Evolutionary conservation across 2,797 vertebrate species (phyloP).

Genomic region (Lepilemur ruficaudatus): DNA sequence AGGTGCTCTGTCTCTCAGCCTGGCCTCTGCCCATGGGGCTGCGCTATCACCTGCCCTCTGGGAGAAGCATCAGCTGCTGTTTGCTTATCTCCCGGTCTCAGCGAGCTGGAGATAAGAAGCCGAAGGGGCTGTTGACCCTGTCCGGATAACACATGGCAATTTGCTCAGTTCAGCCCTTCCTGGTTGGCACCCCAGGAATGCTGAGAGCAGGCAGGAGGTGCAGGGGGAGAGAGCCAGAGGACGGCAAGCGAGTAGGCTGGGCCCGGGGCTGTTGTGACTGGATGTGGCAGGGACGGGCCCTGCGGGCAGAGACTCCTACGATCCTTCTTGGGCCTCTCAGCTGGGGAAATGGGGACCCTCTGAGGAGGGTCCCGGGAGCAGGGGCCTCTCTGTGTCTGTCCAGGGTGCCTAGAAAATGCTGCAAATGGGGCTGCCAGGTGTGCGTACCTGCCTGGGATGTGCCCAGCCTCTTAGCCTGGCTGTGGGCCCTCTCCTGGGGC

Average conservation of each 20-base stretch:
- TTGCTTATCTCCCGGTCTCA: neutral
- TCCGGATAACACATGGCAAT: neutral
- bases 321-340: neutral
- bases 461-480: neutral
- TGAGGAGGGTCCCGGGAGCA: neutral
- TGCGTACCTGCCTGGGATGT: neutral
- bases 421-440: neutral
- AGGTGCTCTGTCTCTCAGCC: conserved; percentile 31
- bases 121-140: neutral
- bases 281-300: neutral
- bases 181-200: neutral
- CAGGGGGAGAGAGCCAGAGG: neutral
- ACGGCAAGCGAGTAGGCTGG: fast-evolving
- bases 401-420: neutral
- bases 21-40: fast-evolving
- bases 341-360: neutral
- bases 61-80: conserved; percentile 66
- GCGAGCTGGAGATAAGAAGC: conserved; percentile 58
- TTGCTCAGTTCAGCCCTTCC: neutral
- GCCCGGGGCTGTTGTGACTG: neutral
- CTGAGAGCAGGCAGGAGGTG: neutral
- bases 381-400: neutral
- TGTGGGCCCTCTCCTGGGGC: too few relatives aligned
- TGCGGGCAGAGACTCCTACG: fast-evolving
- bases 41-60: neutral